Evolutionary conservation across 2,797 vertebrate species (phyloP), one percentile per base, ranked within the genome.

Genomic region (Mallotus villosus): DNA sequence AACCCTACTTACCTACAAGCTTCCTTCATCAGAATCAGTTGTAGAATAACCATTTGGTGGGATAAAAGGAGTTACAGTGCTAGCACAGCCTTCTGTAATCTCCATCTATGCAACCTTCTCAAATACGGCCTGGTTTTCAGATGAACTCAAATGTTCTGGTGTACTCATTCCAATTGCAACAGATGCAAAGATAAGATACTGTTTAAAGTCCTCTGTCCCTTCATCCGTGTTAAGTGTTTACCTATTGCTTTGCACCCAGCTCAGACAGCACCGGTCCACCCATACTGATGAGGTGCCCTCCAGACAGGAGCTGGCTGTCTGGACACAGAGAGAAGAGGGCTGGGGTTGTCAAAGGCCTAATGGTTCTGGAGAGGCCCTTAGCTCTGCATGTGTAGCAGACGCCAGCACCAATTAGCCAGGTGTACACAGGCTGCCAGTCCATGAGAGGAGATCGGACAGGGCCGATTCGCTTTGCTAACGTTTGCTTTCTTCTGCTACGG

Each of bases 331-430:
- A 46, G 63, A 73, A 82, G 67, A 81, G 78, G 81, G 72, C 82
- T 76, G 79, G 73, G 75, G 82, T 75, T 89, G 86, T 87, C 85
- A 79, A 80, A 76, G 75, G 84, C 78, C 78, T 91, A 90, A 91
- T 91, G 72, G 72, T 78, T 77, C 78, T 78, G 67, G 85, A 91
- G 81, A 87, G 83, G 82, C 82, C 76, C 71, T 74, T 82, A 82
- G 86, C 86, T 85, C 81, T 78, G 80, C 82, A 88, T 87, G 85
- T 75, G 75, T 81, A 78, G 77, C 80, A 87, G 84, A 87, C 34
- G 77, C 83, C 87, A 88, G 78, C 72, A 72, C 81, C 82, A 91
- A 91, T 91, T 90, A 91, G 85, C 83, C 78, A 85, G 86, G 86
- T 88, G 77, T 82, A 81, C 77, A 85, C 79, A 85, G 73, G 73